Evolutionary conservation across 2,797 vertebrate genomes (phyloP).

Genomic region (Antennarius maculatus): DNA sequence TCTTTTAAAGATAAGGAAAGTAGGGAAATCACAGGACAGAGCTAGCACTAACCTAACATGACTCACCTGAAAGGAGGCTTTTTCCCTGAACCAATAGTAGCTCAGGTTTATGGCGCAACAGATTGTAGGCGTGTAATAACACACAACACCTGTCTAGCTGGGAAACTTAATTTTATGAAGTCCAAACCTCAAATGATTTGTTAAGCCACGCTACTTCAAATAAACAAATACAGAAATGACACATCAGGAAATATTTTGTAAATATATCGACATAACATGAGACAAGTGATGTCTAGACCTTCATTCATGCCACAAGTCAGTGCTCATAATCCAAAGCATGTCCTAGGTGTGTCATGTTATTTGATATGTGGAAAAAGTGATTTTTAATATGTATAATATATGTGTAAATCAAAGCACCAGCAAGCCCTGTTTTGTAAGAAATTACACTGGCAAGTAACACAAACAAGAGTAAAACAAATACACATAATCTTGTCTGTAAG

Average conservation of each 20-base stretch:
- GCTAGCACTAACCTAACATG: constrained; percentile 57
- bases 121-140: constrained; percentile 64
- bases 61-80: constrained; percentile 73
- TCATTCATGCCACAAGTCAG: background rate
- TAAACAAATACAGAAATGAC: background rate
- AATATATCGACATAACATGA: background rate
- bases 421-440: background rate
- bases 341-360: background rate
- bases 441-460: too few relatives aligned
- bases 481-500: background rate
- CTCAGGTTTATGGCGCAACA: constrained; percentile 52
- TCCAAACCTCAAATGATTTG: constrained; percentile 16
- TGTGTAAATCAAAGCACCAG: background rate
- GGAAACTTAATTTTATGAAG: constrained; percentile 29
- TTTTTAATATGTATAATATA: background rate
- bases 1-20: constrained; percentile 28
- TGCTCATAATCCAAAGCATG: background rate
- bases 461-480: background rate
- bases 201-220: constrained; percentile 2
- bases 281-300: background rate
- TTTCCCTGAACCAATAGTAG: constrained; percentile 71
- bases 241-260: background rate
- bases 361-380: background rate
- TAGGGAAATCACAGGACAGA: constrained; percentile 43
- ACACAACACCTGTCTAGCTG: constrained; percentile 18